A percentile compares a stretch with the other conserved stretches of the same genome.
These are phyloP conservation scores for Acleris holmiana DNA, from an alignment of 2,888 invertebrate genomes.

Conservation along the genomic window DNA sequence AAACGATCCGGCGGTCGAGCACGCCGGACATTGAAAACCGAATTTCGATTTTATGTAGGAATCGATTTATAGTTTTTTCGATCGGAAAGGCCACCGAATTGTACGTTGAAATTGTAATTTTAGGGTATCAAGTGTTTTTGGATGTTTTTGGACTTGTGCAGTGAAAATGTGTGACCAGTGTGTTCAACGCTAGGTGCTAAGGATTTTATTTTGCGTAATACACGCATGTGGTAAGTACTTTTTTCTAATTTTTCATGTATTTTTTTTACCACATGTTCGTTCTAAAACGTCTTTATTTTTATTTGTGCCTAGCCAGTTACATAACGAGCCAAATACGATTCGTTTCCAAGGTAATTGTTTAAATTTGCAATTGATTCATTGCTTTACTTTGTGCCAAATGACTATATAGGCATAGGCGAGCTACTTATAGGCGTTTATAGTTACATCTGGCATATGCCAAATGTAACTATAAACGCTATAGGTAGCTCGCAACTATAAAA, in stretches of 20 bases:
- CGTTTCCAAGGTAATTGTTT: constrained; percentile 48
- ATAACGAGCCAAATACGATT: constrained; percentile 29
- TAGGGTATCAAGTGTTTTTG: constrained; percentile 31
- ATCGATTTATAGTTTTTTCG: constrained; percentile 59
- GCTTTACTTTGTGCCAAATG: constrained; percentile 26
- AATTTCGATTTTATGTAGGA: constrained; percentile 53
- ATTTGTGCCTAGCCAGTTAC: constrained; percentile 14
- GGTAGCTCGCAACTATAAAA: constrained; percentile 23
- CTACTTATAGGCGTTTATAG: too few relatives aligned
- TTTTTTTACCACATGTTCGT: not conserved
- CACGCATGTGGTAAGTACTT: constrained; percentile 44
- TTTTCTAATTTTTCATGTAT: constrained; percentile 16
- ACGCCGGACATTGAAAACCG: constrained; percentile 61
- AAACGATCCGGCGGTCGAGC: constrained; percentile 68
- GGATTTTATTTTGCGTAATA: constrained; percentile 50
- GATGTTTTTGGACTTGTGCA: constrained; percentile 42
- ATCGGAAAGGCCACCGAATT: constrained; percentile 73
- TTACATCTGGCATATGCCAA: too few relatives aligned
- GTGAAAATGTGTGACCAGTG: constrained; percentile 79
- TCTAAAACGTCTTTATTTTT: not conserved
- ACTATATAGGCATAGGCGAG: too few relatives aligned
- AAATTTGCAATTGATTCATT: constrained; percentile 49
- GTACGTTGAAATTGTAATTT: constrained; percentile 24
- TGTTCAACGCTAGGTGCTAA: constrained; percentile 60
- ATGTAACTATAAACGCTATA: constrained; percentile 15